Evolutionary conservation across 1,140 invertebrate species (phyloP).

Genomic region (Lepidurus arcticus): DNA sequence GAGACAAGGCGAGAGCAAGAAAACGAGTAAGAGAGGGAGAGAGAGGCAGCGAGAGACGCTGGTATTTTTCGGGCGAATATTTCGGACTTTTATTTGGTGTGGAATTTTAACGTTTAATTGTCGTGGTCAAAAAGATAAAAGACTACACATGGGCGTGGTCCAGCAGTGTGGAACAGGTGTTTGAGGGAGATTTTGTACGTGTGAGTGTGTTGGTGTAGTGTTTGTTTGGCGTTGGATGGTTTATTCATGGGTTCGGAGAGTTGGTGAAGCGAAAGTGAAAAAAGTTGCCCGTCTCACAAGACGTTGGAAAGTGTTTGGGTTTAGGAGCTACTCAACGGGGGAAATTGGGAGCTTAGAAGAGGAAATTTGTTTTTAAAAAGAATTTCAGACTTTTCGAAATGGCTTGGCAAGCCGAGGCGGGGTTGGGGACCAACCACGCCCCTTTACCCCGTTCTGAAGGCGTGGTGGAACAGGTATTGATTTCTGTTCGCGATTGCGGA

Average conservation of each 20-base stretch:
- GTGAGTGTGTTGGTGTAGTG: neutral
- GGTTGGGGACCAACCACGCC: neutral
- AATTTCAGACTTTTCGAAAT: neutral
- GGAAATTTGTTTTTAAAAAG: too few relatives aligned
- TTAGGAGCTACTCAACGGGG: too few relatives aligned
- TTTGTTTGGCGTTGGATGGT: neutral
- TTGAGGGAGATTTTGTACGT: neutral
- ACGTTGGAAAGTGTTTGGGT: too few relatives aligned
- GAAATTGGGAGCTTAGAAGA: too few relatives aligned
- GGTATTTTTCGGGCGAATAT: too few relatives aligned
- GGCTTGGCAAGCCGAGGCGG: slow-evolving; percentile 16
- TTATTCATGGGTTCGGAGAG: too few relatives aligned
- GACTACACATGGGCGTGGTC: neutral
- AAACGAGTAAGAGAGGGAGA: neutral
- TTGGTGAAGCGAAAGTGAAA: too few relatives aligned
- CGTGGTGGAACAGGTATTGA: slow-evolving; percentile 18
- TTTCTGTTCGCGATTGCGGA: neutral
- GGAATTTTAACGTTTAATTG: too few relatives aligned
- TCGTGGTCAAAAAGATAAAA: neutral
- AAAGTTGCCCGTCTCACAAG: too few relatives aligned
- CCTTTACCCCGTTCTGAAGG: neutral
- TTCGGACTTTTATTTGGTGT: too few relatives aligned
- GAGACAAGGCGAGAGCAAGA: neutral
- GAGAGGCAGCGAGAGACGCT: neutral
- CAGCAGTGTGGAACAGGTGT: neutral